Evolutionary conservation across 2,888 invertebrate species (phyloP), one percentile per base, ranked within the genome.

Genomic region (Malachius bipustulatus): DNA sequence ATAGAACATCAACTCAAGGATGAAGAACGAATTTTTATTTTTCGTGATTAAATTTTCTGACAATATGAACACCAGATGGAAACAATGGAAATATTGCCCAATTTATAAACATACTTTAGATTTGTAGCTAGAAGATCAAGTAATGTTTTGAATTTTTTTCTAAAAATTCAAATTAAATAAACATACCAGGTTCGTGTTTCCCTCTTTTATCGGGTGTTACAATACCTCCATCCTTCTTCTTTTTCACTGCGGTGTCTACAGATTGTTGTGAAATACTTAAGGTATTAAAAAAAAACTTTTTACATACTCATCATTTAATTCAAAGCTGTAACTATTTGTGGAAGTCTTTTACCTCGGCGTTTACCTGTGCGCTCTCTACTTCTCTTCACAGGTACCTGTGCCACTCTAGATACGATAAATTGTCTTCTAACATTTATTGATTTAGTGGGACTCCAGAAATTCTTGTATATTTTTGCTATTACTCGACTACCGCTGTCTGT

Each of bases 131-230:
- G n/a, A n/a, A n/a, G n/a, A n/a, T n/a, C n/a, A n/a, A n/a, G n/a
- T n/a, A n/a, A n/a, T n/a, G n/a, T n/a, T n/a, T n/a, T n/a, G n/a
- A n/a, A n/a, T n/a, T n/a, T n/a, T n/a, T n/a, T n/a, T n/a, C n/a
- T n/a, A n/a, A n/a, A n/a, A n/a, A n/a, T n/a, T n/a, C n/a, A n/a
- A n/a, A n/a, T n/a, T n/a, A n/a, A n/a, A n/a, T n/a, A n/a, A n/a
- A n/a, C n/a, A n/a, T n/a, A n/a, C n/a, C n/a, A n/a, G n/a, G n/a
- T n/a, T n/a, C 28, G 6, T 28, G 8, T 28, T 28, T 28, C 28
- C 28, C 24, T 19, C 24, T 19, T n/a, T 19, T 19, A n/a, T 19
- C 24, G 6, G 24, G 24, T n/a, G 24, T 19, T 19, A 19, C 24
- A 19, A 19, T 19, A 6, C 24, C 24, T 19, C 24, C 24, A 8